These are phyloP conservation scores for Porites rus DNA, from an alignment of 92 coral and sea anemone species.

Conservation along the genomic window DNA sequence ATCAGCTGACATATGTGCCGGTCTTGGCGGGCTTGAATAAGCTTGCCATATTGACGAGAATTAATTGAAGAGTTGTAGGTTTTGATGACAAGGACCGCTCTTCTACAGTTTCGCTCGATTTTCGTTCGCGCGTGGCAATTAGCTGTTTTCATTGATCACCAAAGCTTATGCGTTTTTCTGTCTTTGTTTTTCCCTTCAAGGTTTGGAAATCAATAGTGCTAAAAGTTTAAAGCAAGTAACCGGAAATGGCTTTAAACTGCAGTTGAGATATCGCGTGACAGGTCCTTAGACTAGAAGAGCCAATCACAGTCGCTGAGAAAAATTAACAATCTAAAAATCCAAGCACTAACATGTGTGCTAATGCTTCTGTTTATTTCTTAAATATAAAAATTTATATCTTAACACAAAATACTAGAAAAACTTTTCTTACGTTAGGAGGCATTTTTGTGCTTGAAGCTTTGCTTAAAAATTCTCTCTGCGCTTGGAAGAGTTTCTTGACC, in stretches of 20 bases:
- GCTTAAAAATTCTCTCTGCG: slow-evolving; percentile 60
- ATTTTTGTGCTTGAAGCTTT: slow-evolving; percentile 61
- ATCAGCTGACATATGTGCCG: no score
- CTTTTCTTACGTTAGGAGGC: slow-evolving; percentile 61
- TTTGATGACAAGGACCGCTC: no score
- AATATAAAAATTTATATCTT: not conserved
- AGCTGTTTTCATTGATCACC: no score
- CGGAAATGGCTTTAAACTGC: not conserved
- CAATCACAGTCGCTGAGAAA: not conserved
- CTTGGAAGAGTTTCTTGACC: slow-evolving; percentile 64
- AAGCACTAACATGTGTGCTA: not conserved
- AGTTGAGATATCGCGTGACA: slow-evolving; percentile 2
- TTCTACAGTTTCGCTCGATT: no score
- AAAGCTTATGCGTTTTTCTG: not conserved
- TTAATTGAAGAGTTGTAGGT: no score
- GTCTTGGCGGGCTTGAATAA: no score
- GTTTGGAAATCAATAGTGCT: not conserved
- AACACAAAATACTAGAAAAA: not conserved
- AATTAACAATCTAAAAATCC: not conserved
- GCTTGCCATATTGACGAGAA: no score
- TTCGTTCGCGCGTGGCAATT: no score
- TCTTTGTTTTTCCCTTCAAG: not conserved
- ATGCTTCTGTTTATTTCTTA: not conserved
- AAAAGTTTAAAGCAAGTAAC: not conserved
- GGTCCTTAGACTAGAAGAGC: not conserved